A percentile compares a stretch with the other conserved stretches of the same genome.
Conservation (phyloP, 2,888 invertebrate species). For the Epistrophe eligans region DNA sequence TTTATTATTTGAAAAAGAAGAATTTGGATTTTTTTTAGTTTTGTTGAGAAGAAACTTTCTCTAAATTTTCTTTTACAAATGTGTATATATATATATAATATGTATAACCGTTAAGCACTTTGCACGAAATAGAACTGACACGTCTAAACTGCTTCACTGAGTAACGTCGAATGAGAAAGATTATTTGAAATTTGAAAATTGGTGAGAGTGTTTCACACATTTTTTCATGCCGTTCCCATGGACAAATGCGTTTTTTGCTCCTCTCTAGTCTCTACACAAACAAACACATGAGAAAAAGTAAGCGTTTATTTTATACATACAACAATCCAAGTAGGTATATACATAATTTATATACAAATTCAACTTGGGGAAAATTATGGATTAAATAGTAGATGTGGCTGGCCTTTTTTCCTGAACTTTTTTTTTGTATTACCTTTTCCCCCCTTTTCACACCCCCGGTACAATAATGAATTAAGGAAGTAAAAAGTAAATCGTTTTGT, state of each 20-base stretch:
- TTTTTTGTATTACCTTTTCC: slow-evolving; percentile 20
- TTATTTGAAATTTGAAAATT: slow-evolving; percentile 73
- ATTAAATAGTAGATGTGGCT: slow-evolving; percentile 22
- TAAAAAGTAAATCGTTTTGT: slow-evolving; percentile 36
- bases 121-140: slow-evolving; percentile 74
- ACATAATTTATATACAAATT: not conserved
- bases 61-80: slow-evolving; percentile 77
- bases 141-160: slow-evolving; percentile 81
- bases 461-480: slow-evolving; percentile 31
- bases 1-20: slow-evolving; percentile 65
- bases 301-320: slow-evolving; percentile 19
- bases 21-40: slow-evolving; percentile 64
- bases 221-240: slow-evolving; percentile 59
- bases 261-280: too few species aligned
- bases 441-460: not conserved
- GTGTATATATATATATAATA: slow-evolving; percentile 65
- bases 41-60: slow-evolving; percentile 58
- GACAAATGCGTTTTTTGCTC: slow-evolving; percentile 47
- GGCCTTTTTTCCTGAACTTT: slow-evolving; percentile 5
- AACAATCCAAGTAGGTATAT: not conserved
- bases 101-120: slow-evolving; percentile 73
- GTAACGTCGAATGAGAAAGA: slow-evolving; percentile 83
- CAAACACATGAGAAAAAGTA: not conserved
- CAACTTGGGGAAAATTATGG: slow-evolving; percentile 30
- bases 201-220: slow-evolving; percentile 35